Conservation (phyloP, 2,888 invertebrate species). For the Aphodius granarius region DNA sequence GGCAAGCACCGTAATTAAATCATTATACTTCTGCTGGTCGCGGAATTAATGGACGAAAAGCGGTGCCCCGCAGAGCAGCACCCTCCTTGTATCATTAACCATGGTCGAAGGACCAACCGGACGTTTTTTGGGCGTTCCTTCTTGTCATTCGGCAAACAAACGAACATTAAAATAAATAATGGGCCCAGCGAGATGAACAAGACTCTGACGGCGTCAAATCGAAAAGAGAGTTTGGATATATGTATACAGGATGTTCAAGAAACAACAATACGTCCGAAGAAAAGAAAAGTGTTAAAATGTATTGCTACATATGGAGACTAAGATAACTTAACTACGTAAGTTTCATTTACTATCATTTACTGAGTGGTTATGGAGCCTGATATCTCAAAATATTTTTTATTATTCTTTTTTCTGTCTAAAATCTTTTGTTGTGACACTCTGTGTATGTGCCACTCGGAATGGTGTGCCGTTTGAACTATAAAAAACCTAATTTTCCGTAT, state of each 20-base stretch:
- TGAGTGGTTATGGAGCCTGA: no score
- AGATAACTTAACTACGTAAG: no score
- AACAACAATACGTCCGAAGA: no score
- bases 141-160: conserved; percentile 11
- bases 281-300: no score
- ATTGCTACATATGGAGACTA: no score
- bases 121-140: conserved; percentile 8
- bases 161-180: conserved; percentile 14
- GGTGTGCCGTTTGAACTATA: no score
- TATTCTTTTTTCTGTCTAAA: no score
- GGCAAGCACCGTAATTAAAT: not conserved
- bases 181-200: conserved; percentile 7
- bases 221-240: not conserved
- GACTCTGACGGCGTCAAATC: conserved; percentile 1
- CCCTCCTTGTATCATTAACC: conserved; percentile 4
- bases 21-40: not conserved
- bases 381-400: no score
- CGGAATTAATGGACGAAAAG: conserved; percentile 3
- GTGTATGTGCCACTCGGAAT: no score
- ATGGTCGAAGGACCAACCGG: not conserved
- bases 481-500: conserved; percentile 17
- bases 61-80: not conserved
- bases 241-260: not conserved
- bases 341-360: no score
- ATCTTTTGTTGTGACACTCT: no score